Conservation (phyloP, 2,797 vertebrate species). For the Sebastes kiyomatsui region DNA sequence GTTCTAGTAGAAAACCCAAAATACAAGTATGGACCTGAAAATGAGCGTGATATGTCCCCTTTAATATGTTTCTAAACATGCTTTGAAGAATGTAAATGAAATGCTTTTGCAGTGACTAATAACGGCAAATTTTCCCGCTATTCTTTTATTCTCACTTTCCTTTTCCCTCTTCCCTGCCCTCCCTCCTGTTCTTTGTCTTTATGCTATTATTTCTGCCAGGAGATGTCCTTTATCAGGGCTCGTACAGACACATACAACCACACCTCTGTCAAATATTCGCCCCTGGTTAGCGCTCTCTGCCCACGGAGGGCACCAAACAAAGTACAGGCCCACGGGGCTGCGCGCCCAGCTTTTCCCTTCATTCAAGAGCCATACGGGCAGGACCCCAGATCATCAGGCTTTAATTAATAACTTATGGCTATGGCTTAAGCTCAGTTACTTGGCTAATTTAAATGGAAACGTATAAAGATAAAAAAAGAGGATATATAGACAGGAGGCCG, state of each 20-base stretch:
- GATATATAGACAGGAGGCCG: slow-evolving; percentile 53
- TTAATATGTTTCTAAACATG: background rate
- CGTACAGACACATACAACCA: slow-evolving; percentile 65
- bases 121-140: background rate
- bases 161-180: background rate
- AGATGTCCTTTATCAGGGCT: slow-evolving; percentile 67
- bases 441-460: slow-evolving; percentile 28
- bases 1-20: background rate
- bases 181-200: slow-evolving; percentile 31
- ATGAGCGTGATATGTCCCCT: background rate
- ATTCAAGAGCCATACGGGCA: slow-evolving; percentile 12
- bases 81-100: slow-evolving; percentile 21
- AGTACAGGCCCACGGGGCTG: slow-evolving; percentile 40
- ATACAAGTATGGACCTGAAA: background rate
- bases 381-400: slow-evolving; percentile 12
- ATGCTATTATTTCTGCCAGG: slow-evolving; percentile 39
- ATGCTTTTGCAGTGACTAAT: background rate
- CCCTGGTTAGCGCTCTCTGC: slow-evolving; percentile 48
- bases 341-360: background rate
- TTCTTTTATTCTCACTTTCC: slow-evolving; percentile 20
- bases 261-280: slow-evolving; percentile 68
- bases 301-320: slow-evolving; percentile 39
- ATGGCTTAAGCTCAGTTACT: slow-evolving; percentile 42
- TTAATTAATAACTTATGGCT: slow-evolving; percentile 41
- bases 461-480: slow-evolving; percentile 23